Conservation (phyloP, 2,888 invertebrate genomes). For the Troglohyphantes excavatus region DNA sequence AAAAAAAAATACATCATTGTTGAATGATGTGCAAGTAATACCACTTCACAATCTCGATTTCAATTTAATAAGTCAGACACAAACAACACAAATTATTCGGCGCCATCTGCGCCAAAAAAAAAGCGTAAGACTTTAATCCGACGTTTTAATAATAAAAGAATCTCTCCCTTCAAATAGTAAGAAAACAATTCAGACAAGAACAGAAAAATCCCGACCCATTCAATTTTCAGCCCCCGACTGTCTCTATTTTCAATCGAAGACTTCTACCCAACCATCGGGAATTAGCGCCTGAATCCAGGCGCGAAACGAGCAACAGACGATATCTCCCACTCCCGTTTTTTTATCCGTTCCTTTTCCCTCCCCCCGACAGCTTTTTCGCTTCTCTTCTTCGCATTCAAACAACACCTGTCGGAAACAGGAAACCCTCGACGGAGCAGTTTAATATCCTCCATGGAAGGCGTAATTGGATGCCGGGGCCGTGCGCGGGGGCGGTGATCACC, state of each 20-base stretch:
- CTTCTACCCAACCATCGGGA: not conserved
- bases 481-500: conserved; percentile 38
- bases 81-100: not conserved
- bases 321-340: conserved; percentile 3
- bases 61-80: not conserved
- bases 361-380: not conserved
- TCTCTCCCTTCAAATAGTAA: not conserved
- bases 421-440: conserved; percentile 8
- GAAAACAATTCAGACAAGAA: not conserved
- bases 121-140: not conserved
- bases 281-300: not conserved
- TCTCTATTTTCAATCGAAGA: not conserved
- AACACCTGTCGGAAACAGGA: conserved; percentile 64
- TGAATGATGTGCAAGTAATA: not conserved
- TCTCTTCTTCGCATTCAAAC: not conserved
- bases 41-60: not conserved
- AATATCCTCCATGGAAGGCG: conserved; percentile 25
- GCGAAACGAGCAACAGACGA: conserved; percentile 16
- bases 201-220: not conserved
- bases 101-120: not conserved
- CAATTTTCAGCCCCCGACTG: not conserved
- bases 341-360: not conserved
- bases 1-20: not conserved
- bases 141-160: not conserved
- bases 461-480: conserved; percentile 47